Base-by-base conservation (phyloP, 2,113 vertebrate genomes). In the Vicugna pacos region DNA sequence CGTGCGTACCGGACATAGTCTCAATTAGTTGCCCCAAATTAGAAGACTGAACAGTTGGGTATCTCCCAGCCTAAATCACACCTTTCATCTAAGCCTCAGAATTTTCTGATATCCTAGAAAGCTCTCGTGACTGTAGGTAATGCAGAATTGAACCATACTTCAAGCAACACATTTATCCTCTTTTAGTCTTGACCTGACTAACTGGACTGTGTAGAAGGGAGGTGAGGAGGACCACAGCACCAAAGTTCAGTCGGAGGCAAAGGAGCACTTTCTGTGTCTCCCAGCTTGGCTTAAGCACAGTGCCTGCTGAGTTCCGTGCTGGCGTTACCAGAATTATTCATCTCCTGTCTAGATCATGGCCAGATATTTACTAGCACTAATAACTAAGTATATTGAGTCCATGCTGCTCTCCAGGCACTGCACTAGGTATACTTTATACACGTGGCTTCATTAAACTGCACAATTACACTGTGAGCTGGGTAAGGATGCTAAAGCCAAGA, bases 71-170 rank as follows among this genome's bases (percentile, higher is more conserved):
- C 42, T 42, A 67, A 35, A 75, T 56, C 28, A 75, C 20, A 89
- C 16, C 0, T 64, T 69, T 83, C 50, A 84, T 24, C 62, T 91
- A 67, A 86, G 17, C 20, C 35, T 67, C 14, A 58, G 5, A 56
- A 70, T 81, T 69, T 83, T 72, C 62, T 84, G 70, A 26, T 77
- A 89, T 90, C 32, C 62, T 80, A 81, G 73, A 26, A 95, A 73
- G 22, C 16, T 32, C 35, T 83, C 58, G 52, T 38, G 5, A 95
- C 35, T 42, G 0, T 54, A 83, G 24, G 52, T 62, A 79, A 84
- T 12, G 30, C 67, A 85, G 28, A 73, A 82, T 11, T 92, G 76
- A 56, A 52, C 58, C 42, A 60, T 10, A 80, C 7, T 50, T 90
- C 60, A 88, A 88, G 26, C 42, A 50, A 86, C 38, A 75, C 30